phyloP scores from a whole-genome alignment of 2,797 vertebrate genomes.

The Peromyscus eremicus region DNA sequence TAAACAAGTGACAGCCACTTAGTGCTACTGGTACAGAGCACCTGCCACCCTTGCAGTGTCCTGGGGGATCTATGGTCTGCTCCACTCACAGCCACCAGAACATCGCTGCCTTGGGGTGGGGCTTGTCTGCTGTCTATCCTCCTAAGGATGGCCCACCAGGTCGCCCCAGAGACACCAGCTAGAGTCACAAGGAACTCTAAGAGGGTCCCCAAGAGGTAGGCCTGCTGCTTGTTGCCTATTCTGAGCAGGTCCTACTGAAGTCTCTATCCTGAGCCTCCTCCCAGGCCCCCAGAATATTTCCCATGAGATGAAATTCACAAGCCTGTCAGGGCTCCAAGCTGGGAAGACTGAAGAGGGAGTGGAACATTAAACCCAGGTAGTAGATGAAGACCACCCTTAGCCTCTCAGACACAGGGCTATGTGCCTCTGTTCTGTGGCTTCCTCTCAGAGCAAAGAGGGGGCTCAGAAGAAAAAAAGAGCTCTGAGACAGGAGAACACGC shows the following conservation, averaged over 20 bases:
- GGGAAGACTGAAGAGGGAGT: background rate
- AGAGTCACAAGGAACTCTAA: background rate
- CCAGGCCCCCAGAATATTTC: background rate
- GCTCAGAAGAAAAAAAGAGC: background rate
- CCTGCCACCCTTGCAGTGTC: rapidly evolving
- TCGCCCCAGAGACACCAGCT: background rate
- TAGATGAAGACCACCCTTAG: background rate
- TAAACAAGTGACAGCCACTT: background rate
- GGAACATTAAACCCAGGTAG: background rate
- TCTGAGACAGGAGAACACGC: background rate
- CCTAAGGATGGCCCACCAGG: background rate
- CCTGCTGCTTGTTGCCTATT: background rate
- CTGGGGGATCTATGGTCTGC: background rate
- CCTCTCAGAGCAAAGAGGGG: background rate
- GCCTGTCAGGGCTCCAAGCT: background rate
- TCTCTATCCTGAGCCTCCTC: background rate
- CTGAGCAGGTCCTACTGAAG: background rate
- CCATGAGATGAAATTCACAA: background rate
- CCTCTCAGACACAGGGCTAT: background rate
- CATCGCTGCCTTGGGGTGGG: background rate
- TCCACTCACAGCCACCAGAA: background rate
- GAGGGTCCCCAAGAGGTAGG: background rate
- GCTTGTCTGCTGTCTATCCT: background rate
- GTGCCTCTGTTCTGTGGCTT: background rate
- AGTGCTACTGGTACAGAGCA: rapidly evolving